Percentiles rank a stretch among this genome's conserved stretches.
Conservation (phyloP, 2,797 vertebrate species). For the Tachyglossus aculeatus region DNA sequence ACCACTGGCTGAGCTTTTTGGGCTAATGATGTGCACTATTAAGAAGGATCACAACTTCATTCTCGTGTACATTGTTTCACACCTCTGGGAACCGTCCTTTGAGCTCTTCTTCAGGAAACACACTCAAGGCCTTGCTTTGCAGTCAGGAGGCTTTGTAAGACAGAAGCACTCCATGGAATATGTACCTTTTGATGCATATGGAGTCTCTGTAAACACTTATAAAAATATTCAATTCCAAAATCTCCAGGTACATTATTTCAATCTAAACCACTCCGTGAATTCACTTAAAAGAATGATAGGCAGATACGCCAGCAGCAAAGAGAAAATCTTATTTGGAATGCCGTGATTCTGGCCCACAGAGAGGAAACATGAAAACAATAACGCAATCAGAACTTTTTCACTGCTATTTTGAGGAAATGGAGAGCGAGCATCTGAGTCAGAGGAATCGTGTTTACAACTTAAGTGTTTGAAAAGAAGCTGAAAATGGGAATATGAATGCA, state of each 20-base stretch:
- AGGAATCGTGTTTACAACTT: slow-evolving; percentile 45
- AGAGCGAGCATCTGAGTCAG: slow-evolving; percentile 24
- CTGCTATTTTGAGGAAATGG: slow-evolving; percentile 24
- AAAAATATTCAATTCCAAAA: slow-evolving; percentile 39
- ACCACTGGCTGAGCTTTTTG: no score
- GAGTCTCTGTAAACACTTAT: slow-evolving; percentile 41
- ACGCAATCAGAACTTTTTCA: slow-evolving; percentile 50
- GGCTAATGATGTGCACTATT: no score
- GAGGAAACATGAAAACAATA: slow-evolving; percentile 47
- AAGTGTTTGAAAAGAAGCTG: slow-evolving; percentile 44
- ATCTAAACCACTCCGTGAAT: slow-evolving; percentile 26
- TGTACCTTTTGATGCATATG: slow-evolving; percentile 32
- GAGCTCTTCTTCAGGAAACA: no score
- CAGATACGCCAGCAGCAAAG: slow-evolving; percentile 36
- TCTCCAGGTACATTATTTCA: slow-evolving; percentile 20
- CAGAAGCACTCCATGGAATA: slow-evolving; percentile 10
- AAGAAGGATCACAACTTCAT: no score
- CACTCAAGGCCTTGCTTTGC: no score
- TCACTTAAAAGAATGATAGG: slow-evolving; percentile 32
- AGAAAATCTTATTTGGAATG: slow-evolving; percentile 47
- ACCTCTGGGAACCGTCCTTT: no score
- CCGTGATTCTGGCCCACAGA: slow-evolving; percentile 39
- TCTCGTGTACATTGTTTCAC: no score
- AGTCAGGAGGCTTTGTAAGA: no score
- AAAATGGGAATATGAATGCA: slow-evolving; percentile 29